These are phyloP conservation scores for Achatina immaculata DNA, from an alignment of 1,140 invertebrate genomes.

Conservation along the genomic window DNA sequence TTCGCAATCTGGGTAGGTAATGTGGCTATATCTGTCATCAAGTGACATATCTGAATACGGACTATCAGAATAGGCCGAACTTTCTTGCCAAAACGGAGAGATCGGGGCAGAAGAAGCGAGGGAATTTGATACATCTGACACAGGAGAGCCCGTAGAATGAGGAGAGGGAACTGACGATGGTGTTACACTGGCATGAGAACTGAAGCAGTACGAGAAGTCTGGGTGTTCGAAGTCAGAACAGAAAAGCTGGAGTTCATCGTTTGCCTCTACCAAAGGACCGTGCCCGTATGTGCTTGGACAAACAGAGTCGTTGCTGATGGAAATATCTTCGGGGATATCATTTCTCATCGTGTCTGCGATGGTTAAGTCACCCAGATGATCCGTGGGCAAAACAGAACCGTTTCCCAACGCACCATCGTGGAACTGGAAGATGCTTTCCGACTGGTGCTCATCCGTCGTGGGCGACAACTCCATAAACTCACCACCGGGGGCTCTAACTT, in stretches of 20 bases:
- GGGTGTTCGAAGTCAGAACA: neutral
- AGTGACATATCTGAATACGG: neutral
- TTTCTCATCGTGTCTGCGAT: neutral
- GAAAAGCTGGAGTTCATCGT: neutral
- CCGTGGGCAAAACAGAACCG: neutral
- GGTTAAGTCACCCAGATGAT: neutral
- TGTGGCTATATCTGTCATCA: neutral
- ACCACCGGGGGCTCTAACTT: neutral
- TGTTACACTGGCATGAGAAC: neutral
- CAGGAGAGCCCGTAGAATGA: neutral
- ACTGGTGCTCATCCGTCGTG: neutral
- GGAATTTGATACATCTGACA: neutral
- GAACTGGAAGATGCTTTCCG: neutral
- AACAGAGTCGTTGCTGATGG: neutral
- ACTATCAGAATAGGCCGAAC: neutral
- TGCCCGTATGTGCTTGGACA: neutral
- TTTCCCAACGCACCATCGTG: neutral
- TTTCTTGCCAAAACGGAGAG: neutral
- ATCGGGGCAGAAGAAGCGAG: neutral
- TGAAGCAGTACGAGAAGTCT: neutral
- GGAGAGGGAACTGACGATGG: neutral
- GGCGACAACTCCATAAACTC: constrained; percentile 7
- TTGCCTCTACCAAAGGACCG: neutral
- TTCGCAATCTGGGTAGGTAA: neutral
- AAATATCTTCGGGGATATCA: neutral